Conservation (phyloP, 2,797 vertebrate genomes). For the Acanthiza pusilla region DNA sequence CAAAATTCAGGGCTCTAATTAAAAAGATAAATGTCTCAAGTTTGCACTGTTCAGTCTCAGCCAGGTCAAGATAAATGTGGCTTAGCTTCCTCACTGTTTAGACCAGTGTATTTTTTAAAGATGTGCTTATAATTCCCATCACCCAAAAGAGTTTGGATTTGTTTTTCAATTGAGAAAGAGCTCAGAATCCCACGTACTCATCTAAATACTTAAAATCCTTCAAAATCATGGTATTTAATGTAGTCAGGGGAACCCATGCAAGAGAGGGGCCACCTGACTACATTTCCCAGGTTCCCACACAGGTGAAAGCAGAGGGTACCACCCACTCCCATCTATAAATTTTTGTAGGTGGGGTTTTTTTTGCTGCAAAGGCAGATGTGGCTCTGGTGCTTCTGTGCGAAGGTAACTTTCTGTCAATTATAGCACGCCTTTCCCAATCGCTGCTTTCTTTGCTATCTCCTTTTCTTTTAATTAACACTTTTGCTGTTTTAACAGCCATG, state of each 20-base stretch:
- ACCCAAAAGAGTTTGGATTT: background rate
- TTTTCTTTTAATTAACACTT: background rate
- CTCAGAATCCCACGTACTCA: fast-evolving
- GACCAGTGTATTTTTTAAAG: background rate
- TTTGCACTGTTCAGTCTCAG: background rate
- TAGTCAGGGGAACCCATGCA: background rate
- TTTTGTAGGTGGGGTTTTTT: background rate
- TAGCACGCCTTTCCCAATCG: background rate
- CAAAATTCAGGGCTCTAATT: background rate
- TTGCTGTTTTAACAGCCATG: background rate
- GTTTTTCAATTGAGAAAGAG: background rate
- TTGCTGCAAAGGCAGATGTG: too few species aligned
- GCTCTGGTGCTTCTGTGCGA: background rate
- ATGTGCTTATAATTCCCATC: background rate
- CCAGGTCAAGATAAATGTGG: background rate
- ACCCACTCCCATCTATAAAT: background rate
- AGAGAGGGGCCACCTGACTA: background rate
- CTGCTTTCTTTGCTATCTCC: background rate
- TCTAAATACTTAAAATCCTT: background rate
- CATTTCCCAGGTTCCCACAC: background rate
- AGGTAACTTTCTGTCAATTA: background rate
- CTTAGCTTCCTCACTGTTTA: background rate
- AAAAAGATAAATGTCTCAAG: background rate
- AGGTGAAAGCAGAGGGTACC: background rate
- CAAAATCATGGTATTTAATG: background rate